A percentile compares a stretch with the other conserved stretches of the same genome.
phyloP scores from a whole-genome alignment of 2,113 vertebrate genomes.

The Chloebia gouldiae region DNA sequence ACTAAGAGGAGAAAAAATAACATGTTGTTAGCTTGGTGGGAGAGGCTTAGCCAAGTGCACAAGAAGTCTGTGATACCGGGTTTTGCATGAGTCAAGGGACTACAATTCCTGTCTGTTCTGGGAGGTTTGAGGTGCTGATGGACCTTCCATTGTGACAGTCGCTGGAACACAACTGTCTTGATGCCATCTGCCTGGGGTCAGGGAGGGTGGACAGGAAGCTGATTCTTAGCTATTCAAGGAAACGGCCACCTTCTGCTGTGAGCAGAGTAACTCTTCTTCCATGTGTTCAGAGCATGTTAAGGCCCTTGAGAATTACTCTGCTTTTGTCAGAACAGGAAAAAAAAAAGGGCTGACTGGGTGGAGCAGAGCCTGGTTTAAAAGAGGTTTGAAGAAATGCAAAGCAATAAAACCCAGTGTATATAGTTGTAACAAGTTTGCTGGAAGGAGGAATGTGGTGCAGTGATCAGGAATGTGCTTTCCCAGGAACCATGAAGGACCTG shows the following conservation, averaged over 20 bases:
- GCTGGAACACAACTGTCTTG: not conserved
- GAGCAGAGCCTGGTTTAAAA: not conserved
- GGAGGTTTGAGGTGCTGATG: not conserved
- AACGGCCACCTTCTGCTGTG: not conserved
- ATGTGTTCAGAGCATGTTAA: not conserved
- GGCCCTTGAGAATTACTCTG: not conserved
- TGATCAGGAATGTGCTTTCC: not conserved
- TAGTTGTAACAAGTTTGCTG: not conserved
- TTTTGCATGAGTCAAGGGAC: not conserved
- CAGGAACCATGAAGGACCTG: not conserved
- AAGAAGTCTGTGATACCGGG: not conserved
- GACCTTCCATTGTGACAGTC: not conserved
- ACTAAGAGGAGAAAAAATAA: not conserved
- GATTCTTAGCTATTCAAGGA: not conserved
- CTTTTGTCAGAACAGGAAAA: not conserved
- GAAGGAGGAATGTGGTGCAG: not conserved
- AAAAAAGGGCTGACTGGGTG: not conserved
- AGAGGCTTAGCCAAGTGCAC: not conserved
- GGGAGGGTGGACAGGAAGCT: not conserved
- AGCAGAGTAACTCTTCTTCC: not conserved
- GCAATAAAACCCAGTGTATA: not conserved
- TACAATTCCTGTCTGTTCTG: not conserved
- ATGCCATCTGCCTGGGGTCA: not conserved
- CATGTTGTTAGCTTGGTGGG: not conserved
- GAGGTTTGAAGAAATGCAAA: not conserved